Base-by-base conservation (phyloP, 1,140 invertebrate species). In the Papilio helenus region DNA sequence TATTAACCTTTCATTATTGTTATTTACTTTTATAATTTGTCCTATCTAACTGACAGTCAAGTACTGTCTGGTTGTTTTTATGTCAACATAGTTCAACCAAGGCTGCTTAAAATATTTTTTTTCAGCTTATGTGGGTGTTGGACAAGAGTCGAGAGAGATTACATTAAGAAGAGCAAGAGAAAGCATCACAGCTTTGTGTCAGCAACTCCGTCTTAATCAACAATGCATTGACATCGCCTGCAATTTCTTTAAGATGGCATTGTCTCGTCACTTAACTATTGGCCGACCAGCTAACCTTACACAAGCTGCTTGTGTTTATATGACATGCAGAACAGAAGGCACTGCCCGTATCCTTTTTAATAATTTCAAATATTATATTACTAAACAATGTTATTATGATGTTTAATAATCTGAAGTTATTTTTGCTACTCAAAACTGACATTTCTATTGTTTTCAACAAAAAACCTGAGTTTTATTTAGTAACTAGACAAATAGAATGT, bases 181-280 rank as follows among this genome's bases (percentile, higher is more conserved):
- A 89, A 97, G 97, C 39, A 98, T 99, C 72, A 96, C 96, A 65
- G 95, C 96, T 79, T 93, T 98, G 3, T 97, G 97, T 82, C 96
- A 97, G 87, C 97, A 98, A 84, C 90, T 98, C 51, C 95, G 97
- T 26, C 95, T 99, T 51, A 99, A 98, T 88, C 97, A 98, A 85
- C 97, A 99, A 87, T 98, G 97, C 87, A 97, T 99, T 72, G 98
- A 99, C 79, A 99, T 97, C 26, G 98, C 99, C 5, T 97, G 98
- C 83, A 99, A 98, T 88, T 99, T 99, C 94, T 99, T 99, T 92
- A 99, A 99, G 95, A 97, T 99, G 97, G 99, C 99, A 42, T 92
- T 99, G n/a, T 96, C 95, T 72, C 93, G 97, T 82, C 96, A 98
- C 88, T 94, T 99, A 26, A 99, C 99, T 0, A 96, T 98, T 87